These are phyloP conservation scores for Eleutherodactylus coqui DNA, from an alignment of 2,797 vertebrate species.

Conservation along the genomic window DNA sequence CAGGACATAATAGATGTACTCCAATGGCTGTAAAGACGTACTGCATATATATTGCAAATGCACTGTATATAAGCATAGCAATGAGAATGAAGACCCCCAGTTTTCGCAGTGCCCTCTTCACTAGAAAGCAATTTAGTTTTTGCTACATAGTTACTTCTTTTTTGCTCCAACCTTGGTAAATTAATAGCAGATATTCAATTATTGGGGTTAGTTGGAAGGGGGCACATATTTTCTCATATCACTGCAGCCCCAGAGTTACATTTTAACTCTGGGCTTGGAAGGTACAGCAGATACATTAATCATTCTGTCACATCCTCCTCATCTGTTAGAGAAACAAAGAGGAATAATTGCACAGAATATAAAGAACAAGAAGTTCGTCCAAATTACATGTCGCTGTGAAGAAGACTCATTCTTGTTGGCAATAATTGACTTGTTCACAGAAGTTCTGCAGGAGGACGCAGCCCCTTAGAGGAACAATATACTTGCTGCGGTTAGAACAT, in stretches of 20 bases:
- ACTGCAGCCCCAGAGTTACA: not conserved
- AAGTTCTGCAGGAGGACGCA: not conserved
- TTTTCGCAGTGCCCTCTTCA: not conserved
- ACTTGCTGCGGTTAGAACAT: not conserved
- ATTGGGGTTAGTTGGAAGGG: not conserved
- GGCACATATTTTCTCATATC: not conserved
- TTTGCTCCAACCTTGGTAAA: too few species aligned
- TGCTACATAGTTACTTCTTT: not conserved
- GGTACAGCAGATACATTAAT: not conserved
- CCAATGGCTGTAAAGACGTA: too few species aligned
- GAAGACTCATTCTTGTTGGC: constrained; percentile 1
- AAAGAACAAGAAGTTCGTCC: not conserved
- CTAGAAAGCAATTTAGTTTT: not conserved
- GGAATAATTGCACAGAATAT: not conserved
- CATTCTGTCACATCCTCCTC: not conserved
- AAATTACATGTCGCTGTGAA: not conserved
- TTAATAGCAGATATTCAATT: too few species aligned
- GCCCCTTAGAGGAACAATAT: not conserved
- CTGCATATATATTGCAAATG: not conserved
- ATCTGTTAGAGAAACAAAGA: constrained; percentile 2
- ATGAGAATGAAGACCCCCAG: not conserved
- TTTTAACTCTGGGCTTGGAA: not conserved
- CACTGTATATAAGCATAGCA: too few species aligned
- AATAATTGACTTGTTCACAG: not conserved
- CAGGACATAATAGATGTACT: too few species aligned